These are phyloP conservation scores for Drosophila melanosoma DNA, from an alignment of 2,888 invertebrate genomes.

Conservation along the genomic window DNA sequence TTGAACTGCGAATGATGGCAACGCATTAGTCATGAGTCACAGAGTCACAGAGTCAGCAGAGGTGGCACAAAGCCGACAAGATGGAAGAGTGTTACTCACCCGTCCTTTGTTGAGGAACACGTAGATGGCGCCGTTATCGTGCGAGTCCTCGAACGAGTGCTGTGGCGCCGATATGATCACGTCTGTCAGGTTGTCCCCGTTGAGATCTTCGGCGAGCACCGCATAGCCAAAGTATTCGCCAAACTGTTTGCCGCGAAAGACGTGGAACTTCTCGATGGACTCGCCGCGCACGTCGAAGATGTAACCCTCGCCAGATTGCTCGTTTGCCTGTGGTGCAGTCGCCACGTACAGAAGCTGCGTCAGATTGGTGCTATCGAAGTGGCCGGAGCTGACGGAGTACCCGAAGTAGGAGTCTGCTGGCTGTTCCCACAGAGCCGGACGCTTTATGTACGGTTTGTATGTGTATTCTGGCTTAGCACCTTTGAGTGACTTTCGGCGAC, in stretches of 20 bases:
- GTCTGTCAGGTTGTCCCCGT: slow-evolving; percentile 88
- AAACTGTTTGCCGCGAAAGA: slow-evolving; percentile 85
- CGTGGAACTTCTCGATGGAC: slow-evolving; percentile 76
- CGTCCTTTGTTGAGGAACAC: slow-evolving; percentile 84
- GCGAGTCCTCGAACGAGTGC: slow-evolving; percentile 79
- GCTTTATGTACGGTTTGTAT: slow-evolving; percentile 78
- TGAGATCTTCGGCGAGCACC: slow-evolving; percentile 87
- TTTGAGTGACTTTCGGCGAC: slow-evolving; percentile 33
- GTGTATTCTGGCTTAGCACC: slow-evolving; percentile 49
- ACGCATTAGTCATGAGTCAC: slow-evolving; percentile 34
- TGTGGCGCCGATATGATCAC: slow-evolving; percentile 88
- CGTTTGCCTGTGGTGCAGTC: slow-evolving; percentile 84
- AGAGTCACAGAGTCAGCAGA: too few relatives aligned
- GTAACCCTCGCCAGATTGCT: slow-evolving; percentile 84
- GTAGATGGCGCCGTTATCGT: slow-evolving; percentile 85
- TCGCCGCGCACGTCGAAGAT: slow-evolving; percentile 79
- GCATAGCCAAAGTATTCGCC: slow-evolving; percentile 89
- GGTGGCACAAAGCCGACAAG: background rate
- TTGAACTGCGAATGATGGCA: slow-evolving; percentile 72
- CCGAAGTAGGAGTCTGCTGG: slow-evolving; percentile 84
- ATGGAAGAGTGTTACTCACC: slow-evolving; percentile 71
- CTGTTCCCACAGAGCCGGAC: slow-evolving; percentile 80
- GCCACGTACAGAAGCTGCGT: slow-evolving; percentile 83
- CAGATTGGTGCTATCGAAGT: slow-evolving; percentile 78
- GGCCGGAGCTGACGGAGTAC: slow-evolving; percentile 84